These are phyloP conservation scores for Tromatobia lineatoria DNA, from an alignment of 2,888 invertebrate species.

Conservation along the genomic window DNA sequence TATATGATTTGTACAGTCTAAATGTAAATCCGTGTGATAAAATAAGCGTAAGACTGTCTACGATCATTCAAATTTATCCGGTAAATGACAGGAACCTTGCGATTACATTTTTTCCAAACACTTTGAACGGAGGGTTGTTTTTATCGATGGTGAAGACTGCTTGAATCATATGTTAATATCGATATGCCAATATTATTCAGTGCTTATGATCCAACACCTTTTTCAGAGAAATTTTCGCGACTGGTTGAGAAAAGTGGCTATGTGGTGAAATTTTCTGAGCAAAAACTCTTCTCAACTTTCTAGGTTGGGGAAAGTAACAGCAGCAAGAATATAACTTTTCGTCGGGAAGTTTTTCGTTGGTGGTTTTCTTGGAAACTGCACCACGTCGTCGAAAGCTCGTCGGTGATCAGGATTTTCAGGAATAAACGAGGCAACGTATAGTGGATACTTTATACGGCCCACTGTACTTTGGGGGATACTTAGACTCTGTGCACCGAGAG, in stretches of 20 bases:
- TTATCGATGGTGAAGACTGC: background rate
- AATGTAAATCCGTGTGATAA: background rate
- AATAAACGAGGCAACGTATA: slow-evolving; percentile 64
- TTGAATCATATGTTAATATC: background rate
- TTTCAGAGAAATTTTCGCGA: slow-evolving; percentile 7
- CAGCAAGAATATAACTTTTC: slow-evolving; percentile 37
- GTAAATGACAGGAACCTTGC: background rate
- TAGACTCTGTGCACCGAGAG: slow-evolving; percentile 31
- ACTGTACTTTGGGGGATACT: slow-evolving; percentile 31
- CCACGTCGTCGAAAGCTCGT: slow-evolving; percentile 23
- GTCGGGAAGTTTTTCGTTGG: slow-evolving; percentile 28
- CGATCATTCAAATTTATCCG: background rate
- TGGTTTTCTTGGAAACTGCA: slow-evolving; percentile 26
- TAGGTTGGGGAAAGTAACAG: slow-evolving; percentile 7
- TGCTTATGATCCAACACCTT: background rate
- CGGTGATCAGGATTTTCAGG: slow-evolving; percentile 51
- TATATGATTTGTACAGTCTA: background rate
- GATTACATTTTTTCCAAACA: background rate
- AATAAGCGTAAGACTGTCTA: background rate
- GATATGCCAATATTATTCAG: background rate
- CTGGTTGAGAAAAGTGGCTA: background rate
- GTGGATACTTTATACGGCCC: slow-evolving; percentile 24
- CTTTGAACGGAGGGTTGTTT: background rate
- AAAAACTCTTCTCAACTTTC: slow-evolving; percentile 21
- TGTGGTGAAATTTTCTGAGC: slow-evolving; percentile 6